A percentile compares a stretch with the other conserved stretches of the same genome.
These are phyloP conservation scores for Pterobdella sp. DNA, from an alignment of 2,888 invertebrate species.

Conservation along the genomic window DNA sequence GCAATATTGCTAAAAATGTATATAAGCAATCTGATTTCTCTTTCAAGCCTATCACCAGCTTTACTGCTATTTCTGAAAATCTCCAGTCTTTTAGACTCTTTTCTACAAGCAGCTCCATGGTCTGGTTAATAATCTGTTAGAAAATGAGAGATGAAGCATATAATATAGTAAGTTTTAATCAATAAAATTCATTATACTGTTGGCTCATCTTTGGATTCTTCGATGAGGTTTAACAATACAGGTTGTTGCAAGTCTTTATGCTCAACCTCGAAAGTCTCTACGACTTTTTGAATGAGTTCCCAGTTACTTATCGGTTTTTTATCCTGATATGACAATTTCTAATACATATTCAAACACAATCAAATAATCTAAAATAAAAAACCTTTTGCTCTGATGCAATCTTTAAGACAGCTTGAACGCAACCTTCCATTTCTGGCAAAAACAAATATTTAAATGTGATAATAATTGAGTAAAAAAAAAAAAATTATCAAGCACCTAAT, in stretches of 20 bases:
- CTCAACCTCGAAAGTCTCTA: neutral
- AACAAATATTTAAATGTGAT: neutral
- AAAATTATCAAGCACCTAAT: neutral
- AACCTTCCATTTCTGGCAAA: neutral
- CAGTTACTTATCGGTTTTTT: neutral
- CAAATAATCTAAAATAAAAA: neutral
- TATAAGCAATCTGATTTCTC: neutral
- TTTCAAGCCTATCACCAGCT: neutral
- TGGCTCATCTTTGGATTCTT: no score
- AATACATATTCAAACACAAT: no score
- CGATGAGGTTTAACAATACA: neutral
- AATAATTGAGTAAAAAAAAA: neutral
- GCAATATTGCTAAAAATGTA: neutral
- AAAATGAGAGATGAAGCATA: neutral
- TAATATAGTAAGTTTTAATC: no score
- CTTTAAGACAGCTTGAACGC: neutral
- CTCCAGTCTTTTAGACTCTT: neutral
- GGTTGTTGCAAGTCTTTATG: neutral
- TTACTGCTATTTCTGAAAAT: neutral
- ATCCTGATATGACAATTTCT: neutral
- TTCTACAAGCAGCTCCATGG: neutral
- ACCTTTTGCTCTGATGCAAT: neutral
- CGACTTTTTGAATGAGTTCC: neutral
- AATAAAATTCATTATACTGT: no score
- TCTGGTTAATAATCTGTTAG: neutral